Conservation (phyloP, 2,888 invertebrate species). For the Unio delphinus region DNA sequence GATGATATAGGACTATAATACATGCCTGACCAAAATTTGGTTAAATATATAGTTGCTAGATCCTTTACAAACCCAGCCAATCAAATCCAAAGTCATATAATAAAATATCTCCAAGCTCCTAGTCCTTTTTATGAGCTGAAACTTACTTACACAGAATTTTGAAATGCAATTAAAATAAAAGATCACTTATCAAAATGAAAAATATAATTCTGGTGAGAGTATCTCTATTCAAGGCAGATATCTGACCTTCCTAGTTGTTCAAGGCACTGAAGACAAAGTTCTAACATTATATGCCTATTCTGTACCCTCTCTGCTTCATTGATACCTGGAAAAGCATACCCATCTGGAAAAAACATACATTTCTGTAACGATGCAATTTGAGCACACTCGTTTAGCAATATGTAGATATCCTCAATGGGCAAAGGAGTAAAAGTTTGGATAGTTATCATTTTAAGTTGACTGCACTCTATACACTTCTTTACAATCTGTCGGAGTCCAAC, state of each 20-base stretch:
- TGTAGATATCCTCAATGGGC: constrained; percentile 37
- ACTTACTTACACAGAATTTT: too few species aligned
- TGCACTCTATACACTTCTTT: constrained; percentile 40
- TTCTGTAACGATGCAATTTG: constrained; percentile 51
- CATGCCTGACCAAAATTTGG: too few species aligned
- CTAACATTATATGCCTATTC: constrained; percentile 5
- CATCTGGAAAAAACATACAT: constrained; percentile 55
- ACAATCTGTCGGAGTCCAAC: constrained; percentile 43
- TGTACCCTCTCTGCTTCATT: constrained; percentile 21
- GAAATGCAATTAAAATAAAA: too few species aligned
- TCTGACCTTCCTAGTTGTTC: constrained; percentile 31
- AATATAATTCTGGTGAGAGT: too few species aligned
- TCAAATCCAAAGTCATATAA: too few species aligned
- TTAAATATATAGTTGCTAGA: too few species aligned
- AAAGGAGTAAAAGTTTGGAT: constrained; percentile 61
- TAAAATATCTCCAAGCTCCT: too few species aligned
- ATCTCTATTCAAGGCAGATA: constrained; percentile 33
- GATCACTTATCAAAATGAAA: too few species aligned
- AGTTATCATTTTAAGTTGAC: constrained; percentile 48
- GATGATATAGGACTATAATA: too few species aligned
- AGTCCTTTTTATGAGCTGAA: too few species aligned
- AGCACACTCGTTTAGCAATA: constrained; percentile 46
- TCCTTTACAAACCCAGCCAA: too few species aligned
- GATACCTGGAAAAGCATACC: constrained; percentile 61
- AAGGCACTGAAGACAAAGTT: constrained; percentile 24